Evolutionary conservation across 2,797 vertebrate genomes (phyloP).

Genomic region (Pseudocheirus occidentalis): DNA sequence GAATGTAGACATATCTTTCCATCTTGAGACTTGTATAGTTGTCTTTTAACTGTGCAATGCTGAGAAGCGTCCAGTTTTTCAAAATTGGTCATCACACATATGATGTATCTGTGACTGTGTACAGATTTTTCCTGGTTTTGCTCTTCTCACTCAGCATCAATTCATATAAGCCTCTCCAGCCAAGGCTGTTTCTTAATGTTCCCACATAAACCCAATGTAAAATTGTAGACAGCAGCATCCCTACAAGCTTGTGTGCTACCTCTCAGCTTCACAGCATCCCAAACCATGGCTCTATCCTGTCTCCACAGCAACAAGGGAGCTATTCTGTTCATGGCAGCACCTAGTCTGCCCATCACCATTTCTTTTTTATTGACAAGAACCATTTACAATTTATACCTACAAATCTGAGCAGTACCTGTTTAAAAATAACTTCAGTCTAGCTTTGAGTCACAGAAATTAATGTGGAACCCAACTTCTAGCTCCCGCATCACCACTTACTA

Average conservation of each 20-base stretch:
- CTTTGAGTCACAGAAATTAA: neutral
- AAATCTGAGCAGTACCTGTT: neutral
- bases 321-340: neutral
- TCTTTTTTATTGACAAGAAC: conserved; percentile 49
- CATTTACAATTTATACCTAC: neutral
- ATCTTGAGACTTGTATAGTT: no score
- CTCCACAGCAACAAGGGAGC: neutral
- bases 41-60: no score
- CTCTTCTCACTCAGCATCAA: no score
- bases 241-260: neutral
- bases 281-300: neutral
- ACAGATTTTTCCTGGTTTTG: no score
- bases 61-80: no score
- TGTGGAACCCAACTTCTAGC: neutral
- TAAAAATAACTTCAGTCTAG: conserved; percentile 43
- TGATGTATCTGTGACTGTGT: no score
- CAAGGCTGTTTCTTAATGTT: neutral
- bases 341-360: neutral
- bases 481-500: conserved; percentile 36
- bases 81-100: no score
- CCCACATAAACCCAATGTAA: neutral
- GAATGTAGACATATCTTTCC: no score
- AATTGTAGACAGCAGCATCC: neutral
- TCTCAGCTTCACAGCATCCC: neutral
- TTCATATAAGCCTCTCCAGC: no score